phyloP scores from a whole-genome alignment of 2,113 vertebrate genomes.

The mouse (Mus musculus) region GRCm39 chr14:105336501-105337000 shows the following conservation, averaged over 20 bases:
- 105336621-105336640: neutral
- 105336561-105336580: neutral
- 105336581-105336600: neutral
- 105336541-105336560: neutral
- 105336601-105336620: neutral
- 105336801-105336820: slow-evolving; percentile 2
- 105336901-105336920: slow-evolving; percentile 11
- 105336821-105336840: neutral
- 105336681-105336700: neutral
- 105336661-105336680: neutral
- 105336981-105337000: neutral
- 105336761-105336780: neutral
- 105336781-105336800: neutral
- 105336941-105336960: neutral
- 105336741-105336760: neutral
- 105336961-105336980: neutral
- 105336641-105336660: neutral
- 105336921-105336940: neutral
- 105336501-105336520: neutral
- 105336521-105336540: neutral
- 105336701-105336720: neutral
- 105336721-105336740: neutral
- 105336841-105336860: neutral
- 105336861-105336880: neutral
- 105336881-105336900: neutral